Evolutionary conservation across 2,888 invertebrate genomes (phyloP), one percentile per base, ranked within the genome.

Genomic region (Caenorhabditis sp.): DNA sequence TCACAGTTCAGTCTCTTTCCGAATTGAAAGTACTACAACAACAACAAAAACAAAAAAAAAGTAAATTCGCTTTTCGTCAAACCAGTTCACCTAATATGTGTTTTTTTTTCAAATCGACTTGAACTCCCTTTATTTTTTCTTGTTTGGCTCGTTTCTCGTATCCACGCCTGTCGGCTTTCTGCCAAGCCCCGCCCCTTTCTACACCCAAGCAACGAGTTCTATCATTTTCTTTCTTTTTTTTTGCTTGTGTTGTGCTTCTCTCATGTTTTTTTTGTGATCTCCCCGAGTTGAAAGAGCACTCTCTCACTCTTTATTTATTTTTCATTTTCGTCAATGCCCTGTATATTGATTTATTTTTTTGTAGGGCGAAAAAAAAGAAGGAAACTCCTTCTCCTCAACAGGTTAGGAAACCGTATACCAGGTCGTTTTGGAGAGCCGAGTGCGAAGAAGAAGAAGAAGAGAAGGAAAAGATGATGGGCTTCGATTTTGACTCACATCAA

Each of bases 381-480:
- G 24, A 51, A 66, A 64, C 71, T 64, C 61, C 71, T 71, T 61
- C 37, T 63, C 60, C 66, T 61, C 64, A 71, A 71, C 71, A 59
- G 63, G 61, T 63, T 59, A 60, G 64, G 50, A 36, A 37, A 36
- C 58, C 5, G 23, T 31, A 31, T 49, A 23, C 59, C 43, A 43
- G n/a, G n/a, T n/a, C n/a, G n/a, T n/a, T n/a, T n/a, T n/a, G n/a
- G n/a, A n/a, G n/a, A n/a, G n/a, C n/a, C n/a, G n/a, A n/a, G n/a
- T n/a, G n/a, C n/a, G n/a, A n/a, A n/a, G n/a, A n/a, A n/a, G n/a
- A n/a, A n/a, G n/a, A n/a, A n/a, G n/a, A n/a, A n/a, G n/a, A n/a
- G n/a, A n/a, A n/a, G n/a, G n/a, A n/a, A 24, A 65, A 55, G 14
- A 72, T 72, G 72, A 72, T 72, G 67, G 67, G 72, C 14, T 71